Evolutionary conservation across 2,797 vertebrate species (phyloP).

Genomic region (Lates japonicus): DNA sequence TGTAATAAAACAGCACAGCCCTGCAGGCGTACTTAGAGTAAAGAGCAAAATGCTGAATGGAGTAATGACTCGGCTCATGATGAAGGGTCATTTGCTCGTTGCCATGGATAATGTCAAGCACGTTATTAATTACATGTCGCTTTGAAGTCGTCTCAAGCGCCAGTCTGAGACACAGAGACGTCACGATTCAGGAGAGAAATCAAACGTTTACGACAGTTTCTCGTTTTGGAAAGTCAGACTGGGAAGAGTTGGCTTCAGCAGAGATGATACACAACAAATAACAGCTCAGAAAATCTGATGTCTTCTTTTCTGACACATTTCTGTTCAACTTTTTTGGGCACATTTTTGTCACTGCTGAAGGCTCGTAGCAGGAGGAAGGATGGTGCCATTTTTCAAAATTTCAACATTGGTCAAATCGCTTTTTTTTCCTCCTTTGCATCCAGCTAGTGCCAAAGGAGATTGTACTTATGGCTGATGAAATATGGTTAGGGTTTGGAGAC

Average conservation of each 20-base stretch:
- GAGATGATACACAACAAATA: not conserved
- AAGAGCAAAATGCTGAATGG: conserved; percentile 17
- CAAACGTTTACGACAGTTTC: conserved; percentile 42
- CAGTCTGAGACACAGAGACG: conserved; percentile 9
- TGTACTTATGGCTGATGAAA: too few species aligned
- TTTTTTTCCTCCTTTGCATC: too few species aligned
- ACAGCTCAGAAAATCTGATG: not conserved
- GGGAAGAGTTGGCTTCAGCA: not conserved
- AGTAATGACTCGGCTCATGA: conserved; percentile 41
- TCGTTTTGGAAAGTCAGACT: conserved; percentile 10
- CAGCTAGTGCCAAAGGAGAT: too few species aligned
- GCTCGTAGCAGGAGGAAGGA: too few species aligned
- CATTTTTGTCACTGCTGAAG: too few species aligned
- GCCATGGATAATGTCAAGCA: conserved; percentile 40
- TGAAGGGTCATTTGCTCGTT: conserved; percentile 56
- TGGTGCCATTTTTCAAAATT: too few species aligned
- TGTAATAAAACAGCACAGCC: conserved; percentile 14
- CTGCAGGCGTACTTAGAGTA: conserved; percentile 45
- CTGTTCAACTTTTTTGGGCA: too few species aligned
- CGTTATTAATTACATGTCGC: conserved; percentile 51
- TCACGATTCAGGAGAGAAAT: conserved; percentile 51
- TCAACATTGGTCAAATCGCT: too few species aligned
- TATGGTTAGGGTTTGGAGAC: too few species aligned
- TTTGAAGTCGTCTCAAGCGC: conserved; percentile 64
- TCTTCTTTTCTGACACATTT: not conserved